Base-by-base conservation (phyloP, 2,797 vertebrate species). In the Neopelma chrysocephalum region DNA sequence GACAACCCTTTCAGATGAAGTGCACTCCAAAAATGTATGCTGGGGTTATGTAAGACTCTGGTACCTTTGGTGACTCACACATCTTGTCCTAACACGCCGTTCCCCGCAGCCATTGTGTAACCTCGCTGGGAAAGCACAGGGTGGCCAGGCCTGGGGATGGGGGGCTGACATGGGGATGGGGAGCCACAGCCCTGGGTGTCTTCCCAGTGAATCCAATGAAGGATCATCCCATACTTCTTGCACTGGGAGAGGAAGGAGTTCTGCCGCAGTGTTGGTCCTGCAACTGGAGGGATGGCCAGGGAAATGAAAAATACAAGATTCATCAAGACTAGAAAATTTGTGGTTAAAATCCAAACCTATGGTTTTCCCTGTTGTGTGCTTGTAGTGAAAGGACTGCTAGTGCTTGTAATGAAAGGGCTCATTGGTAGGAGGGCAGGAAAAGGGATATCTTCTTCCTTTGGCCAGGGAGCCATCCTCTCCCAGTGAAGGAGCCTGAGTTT, bases 11-110 rank as follows among this genome's bases (percentile, higher is more conserved):
- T 91, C 89, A 88, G 92, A 78, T 94, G 82, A 92, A 94, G 78
- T 29, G 43, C 68, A 75, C 76, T 92, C 84, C 61, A 79, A 62
- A 93, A 94, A 96, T 78, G 91, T 48, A 32, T 42, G 27, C 87
- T 11, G 57, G 79, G 86, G 50, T 96, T 96, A 94, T 42, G 32
- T 94, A 97, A 96, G 90, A 76, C 85, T 89, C 70, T 0, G 0
- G 60, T 85, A 85, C 93, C 96, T 95, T 50, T 77, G 88, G 94
- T 97, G 96, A 97, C 92, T 97, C 97, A 97, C 80, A 13, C 0
- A 0, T 71, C 68, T 47, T 96, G 96, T 91, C 90, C 76, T 79
- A n/a, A 91, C 97, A 96, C 0, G 95, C 68, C 0, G 1, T 19
- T 96, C 92, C 60, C 66, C 70, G 42, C 76, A 82, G 82, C 32